Conservation (phyloP, 2,113 vertebrate species). For the Eclectus roratus region DNA sequence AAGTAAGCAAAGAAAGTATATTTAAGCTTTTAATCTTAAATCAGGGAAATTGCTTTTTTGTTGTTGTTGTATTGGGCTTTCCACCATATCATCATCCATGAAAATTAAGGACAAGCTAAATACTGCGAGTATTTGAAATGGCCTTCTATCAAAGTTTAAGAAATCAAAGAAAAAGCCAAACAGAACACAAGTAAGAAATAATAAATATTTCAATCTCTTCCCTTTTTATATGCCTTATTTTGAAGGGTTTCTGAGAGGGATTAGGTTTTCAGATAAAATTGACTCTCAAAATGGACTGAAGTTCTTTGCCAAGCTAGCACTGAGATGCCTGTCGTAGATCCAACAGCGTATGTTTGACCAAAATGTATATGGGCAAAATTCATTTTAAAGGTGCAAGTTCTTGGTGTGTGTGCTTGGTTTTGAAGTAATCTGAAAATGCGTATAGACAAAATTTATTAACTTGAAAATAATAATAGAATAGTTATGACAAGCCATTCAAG, state of each 20-base stretch:
- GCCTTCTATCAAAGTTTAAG: not conserved
- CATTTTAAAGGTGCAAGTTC: not conserved
- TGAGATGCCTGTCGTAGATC: not conserved
- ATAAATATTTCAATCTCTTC: not conserved
- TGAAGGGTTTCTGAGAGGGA: not conserved
- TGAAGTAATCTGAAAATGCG: not conserved
- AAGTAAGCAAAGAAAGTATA: not conserved
- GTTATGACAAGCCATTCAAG: not conserved
- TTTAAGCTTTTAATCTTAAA: not conserved
- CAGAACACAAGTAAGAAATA: not conserved
- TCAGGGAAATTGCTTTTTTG: not conserved
- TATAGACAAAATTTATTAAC: not conserved
- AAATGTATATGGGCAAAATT: not conserved
- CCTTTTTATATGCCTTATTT: not conserved
- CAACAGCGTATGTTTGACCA: not conserved
- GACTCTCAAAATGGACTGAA: not conserved
- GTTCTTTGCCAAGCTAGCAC: not conserved
- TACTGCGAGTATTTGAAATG: not conserved
- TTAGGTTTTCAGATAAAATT: not conserved
- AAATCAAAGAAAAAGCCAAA: not conserved
- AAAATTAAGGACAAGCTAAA: not conserved
- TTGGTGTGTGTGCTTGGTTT: not conserved
- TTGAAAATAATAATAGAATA: not conserved
- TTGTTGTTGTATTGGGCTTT: not conserved
- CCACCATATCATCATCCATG: not conserved